A percentile compares a stretch with the other conserved stretches of the same genome.
Conservation (phyloP, 92 coral and sea anemone species). For the Hydrozoanthus gracilis region DNA sequence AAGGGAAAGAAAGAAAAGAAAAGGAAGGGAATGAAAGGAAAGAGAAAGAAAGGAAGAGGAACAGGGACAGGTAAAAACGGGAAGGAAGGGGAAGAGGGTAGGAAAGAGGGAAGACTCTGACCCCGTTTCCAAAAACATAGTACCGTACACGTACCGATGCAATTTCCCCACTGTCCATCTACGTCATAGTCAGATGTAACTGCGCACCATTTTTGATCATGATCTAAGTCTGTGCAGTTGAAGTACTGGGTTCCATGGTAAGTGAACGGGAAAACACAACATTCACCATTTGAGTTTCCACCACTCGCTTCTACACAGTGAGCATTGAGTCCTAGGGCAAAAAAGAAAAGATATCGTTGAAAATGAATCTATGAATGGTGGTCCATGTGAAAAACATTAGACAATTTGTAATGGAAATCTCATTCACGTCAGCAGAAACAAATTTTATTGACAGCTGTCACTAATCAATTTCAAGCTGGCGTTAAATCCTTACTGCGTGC, state of each 20-base stretch:
- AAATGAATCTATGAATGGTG: background rate
- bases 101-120: no score
- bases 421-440: background rate
- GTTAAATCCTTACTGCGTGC: no score
- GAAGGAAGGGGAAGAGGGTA: no score
- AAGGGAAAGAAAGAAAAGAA: no score
- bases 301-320: slow-evolving; percentile 84
- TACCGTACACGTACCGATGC: slow-evolving; percentile 70
- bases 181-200: slow-evolving; percentile 88
- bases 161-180: slow-evolving; percentile 95
- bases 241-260: slow-evolving; percentile 89
- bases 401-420: background rate
- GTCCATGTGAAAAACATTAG: no score
- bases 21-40: no score
- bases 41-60: no score
- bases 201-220: slow-evolving; percentile 92
- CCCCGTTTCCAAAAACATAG: no score
- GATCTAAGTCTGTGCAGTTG: slow-evolving; percentile 77
- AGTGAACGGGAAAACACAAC: slow-evolving; percentile 93
- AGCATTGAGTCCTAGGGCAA: slow-evolving; percentile 70
- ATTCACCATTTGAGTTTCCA: slow-evolving; percentile 75
- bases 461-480: no score
- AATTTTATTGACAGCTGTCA: no score
- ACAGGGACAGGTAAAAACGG: no score
- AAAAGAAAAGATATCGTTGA: background rate